Conservation (phyloP, 1,140 invertebrate species). For the Drosophila rhopaloa region DNA sequence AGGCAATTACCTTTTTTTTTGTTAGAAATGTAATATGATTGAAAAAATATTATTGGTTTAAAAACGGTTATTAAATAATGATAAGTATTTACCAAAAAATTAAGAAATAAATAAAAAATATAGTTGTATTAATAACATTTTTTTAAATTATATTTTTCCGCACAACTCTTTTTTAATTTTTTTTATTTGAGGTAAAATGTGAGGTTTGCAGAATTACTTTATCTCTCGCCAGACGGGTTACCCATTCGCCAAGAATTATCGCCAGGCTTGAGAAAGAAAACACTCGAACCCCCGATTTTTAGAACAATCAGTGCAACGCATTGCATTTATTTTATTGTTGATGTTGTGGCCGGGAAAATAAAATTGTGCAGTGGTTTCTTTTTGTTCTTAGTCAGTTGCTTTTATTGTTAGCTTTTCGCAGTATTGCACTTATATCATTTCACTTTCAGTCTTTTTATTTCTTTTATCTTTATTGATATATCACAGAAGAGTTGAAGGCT, state of each 20-base stretch:
- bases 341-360: constrained; percentile 60
- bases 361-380: constrained; percentile 64
- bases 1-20: too few species aligned
- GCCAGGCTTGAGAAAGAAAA: constrained; percentile 62
- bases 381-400: constrained; percentile 50
- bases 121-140: not conserved
- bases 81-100: not conserved
- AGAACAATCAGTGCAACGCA: constrained; percentile 38
- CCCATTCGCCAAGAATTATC: constrained; percentile 23
- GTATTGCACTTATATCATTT: constrained; percentile 33
- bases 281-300: constrained; percentile 75
- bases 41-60: too few species aligned
- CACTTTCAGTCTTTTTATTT: constrained; percentile 56
- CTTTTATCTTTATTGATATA: constrained; percentile 44
- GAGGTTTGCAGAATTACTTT: too few species aligned
- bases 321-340: constrained; percentile 59
- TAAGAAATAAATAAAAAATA: not conserved
- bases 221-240: constrained; percentile 4
- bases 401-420: constrained; percentile 57
- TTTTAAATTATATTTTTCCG: not conserved
- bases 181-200: not conserved
- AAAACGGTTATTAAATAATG: too few species aligned
- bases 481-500: constrained; percentile 23
- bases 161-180: not conserved
- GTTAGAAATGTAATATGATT: too few species aligned